Percentiles rank a stretch among this genome's conserved stretches.
Evolutionary conservation across 2,113 vertebrate genomes (phyloP).

Genomic region (Spermophilus dauricus): DNA sequence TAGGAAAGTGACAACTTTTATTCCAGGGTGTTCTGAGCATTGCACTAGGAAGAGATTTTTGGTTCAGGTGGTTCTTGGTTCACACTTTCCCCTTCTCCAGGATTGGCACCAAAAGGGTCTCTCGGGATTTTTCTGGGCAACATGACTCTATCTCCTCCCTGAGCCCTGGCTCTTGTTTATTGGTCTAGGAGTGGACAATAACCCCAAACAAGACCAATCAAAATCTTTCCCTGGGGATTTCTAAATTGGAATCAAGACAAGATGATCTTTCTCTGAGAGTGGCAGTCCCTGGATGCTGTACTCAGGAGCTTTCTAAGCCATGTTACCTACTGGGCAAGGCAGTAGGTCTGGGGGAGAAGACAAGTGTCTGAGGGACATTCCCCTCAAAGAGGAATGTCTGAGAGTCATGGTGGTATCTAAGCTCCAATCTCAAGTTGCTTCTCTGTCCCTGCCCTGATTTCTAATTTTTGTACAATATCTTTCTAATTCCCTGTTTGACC

Average conservation of each 20-base stretch:
- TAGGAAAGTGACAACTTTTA: not conserved
- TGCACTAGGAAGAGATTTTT: not conserved
- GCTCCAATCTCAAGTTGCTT: not conserved
- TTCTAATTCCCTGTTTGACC: not conserved
- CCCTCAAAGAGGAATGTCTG: not conserved
- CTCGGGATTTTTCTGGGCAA: not conserved
- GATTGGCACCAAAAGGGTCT: not conserved
- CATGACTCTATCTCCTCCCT: not conserved
- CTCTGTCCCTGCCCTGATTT: not conserved
- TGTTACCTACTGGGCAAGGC: accelerated
- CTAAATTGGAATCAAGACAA: not conserved
- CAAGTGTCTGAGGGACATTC: no score
- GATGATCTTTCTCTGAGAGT: not conserved
- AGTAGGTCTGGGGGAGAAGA: not conserved
- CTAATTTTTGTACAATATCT: not conserved
- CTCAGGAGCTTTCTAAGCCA: not conserved
- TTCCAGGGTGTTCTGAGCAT: not conserved
- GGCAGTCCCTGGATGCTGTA: not conserved
- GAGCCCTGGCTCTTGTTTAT: not conserved
- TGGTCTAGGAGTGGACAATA: not conserved
- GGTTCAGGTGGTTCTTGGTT: not conserved
- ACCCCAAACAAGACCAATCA: not conserved
- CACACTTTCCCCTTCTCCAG: not conserved
- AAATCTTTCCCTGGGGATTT: not conserved
- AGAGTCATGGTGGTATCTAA: not conserved